Conservation (phyloP, 2,888 invertebrate species). For the Anorthoa munda region DNA sequence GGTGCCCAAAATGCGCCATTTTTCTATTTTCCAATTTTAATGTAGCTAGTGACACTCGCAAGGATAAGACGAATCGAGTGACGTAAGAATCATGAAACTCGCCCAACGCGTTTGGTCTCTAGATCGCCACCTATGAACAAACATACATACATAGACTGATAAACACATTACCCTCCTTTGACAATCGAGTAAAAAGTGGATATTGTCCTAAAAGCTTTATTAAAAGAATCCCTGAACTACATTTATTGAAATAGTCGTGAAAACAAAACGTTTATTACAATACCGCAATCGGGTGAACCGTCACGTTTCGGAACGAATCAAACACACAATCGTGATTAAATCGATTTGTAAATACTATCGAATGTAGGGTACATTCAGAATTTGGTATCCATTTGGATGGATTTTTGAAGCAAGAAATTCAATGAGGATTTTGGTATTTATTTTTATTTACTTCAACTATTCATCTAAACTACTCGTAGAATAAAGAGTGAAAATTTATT, state of each 20-base stretch:
- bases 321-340: constrained; percentile 53
- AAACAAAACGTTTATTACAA: constrained; percentile 45
- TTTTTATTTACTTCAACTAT: no score
- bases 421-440: background rate
- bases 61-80: no score
- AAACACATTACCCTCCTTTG: no score
- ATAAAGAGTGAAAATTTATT: no score
- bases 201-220: background rate
- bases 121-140: no score
- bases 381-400: constrained; percentile 42
- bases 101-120: no score
- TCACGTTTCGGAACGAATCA: constrained; percentile 53
- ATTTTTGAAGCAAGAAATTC: constrained; percentile 14
- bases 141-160: no score
- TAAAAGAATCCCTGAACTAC: constrained; percentile 25
- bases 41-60: no score
- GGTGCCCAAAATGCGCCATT: no score
- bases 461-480: no score
- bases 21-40: no score
- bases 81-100: no score
- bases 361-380: background rate
- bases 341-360: constrained; percentile 54
- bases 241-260: constrained; percentile 28
- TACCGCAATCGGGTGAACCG: constrained; percentile 46
- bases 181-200: background rate